A percentile compares a stretch with the other conserved stretches of the same genome.
phyloP scores from a whole-genome alignment of 2,888 invertebrate genomes.

The Digitonthophagus gazella region DNA sequence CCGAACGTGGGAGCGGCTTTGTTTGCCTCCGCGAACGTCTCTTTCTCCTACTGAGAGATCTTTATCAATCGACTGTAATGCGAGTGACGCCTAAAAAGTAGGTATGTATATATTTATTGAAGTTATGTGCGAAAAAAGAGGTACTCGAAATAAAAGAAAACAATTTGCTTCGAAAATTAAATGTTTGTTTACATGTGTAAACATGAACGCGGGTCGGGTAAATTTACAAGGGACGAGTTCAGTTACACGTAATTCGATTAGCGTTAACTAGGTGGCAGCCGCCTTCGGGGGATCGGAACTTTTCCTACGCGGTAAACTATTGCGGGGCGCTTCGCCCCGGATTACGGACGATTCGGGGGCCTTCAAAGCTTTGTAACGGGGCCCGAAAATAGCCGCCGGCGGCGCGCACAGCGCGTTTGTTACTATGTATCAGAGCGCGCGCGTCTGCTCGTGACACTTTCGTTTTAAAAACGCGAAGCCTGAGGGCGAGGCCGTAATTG shows the following conservation, averaged over 20 bases:
- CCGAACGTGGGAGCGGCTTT: constrained; percentile 38
- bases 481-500: constrained; percentile 45
- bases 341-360: constrained; percentile 1
- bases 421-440: constrained; percentile 43
- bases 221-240: background rate
- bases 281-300: background rate
- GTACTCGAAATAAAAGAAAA: no score
- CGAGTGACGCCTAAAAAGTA: no score
- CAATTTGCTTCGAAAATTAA: no score
- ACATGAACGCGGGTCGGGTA: background rate
- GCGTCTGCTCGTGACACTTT: constrained; percentile 49
- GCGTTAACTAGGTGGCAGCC: background rate
- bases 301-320: background rate
- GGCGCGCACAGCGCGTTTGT: constrained; percentile 37
- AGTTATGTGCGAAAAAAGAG: no score
- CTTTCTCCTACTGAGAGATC: constrained; percentile 31
- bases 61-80: constrained; percentile 37
- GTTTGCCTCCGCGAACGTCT: constrained; percentile 36
- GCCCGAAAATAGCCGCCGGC: constrained; percentile 20
- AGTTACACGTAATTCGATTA: background rate
- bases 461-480: constrained; percentile 36
- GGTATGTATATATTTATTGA: no score
- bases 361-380: constrained; percentile 13
- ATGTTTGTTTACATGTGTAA: background rate
- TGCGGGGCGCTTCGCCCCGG: background rate